Base-by-base conservation (phyloP, 2,888 invertebrate species). In the Phengaris arion region DNA sequence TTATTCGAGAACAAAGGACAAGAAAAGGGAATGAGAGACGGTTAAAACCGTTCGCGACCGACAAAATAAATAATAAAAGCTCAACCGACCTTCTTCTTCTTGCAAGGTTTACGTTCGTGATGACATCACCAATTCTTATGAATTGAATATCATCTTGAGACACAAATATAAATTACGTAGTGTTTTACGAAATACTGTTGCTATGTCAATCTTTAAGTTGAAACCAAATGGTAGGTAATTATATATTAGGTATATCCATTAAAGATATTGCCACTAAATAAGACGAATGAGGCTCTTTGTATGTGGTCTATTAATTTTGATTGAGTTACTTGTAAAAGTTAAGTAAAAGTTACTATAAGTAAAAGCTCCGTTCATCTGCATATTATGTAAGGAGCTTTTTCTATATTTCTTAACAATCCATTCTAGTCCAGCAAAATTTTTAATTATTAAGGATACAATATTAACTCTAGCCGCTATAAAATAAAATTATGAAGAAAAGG, bases 111-210 rank as follows among this genome's bases (percentile, higher is more conserved):
- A 83, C 82, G 84, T 79, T 64, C 75, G 79, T 74, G 88, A 90
- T 93, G 93, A 93, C 92, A 92, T 93, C 93, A 93, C 84, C 89
- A 85, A 85, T 84, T 86, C 87, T 91, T 91, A 91, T 91, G 89
- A 89, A 88, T 91, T 87, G 86, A 88, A 88, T 88, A 86, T 90
- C 85, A 90, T 81, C 78, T 77, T 76, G 76, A 75, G 22, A 69
- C 55, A 55, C 54, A 52, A 68, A 68, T 55, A 22, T 75, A 48
- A 74, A 64, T 52, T 51, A 51, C 35, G 51, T 15, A 57, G 55
- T 48, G 35, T 45, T 68, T 45, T 15, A 51, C 15, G 48, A 48
- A 74, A 52, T 69, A 7, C 52, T 80, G 79, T 82, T 82, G 80
- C 80, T 80, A 80, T 78, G 79, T 78, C 70, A 75, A 77, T 59